Conservation (phyloP, 2,888 invertebrate genomes). For the Thysanoteuthis rhombus region DNA sequence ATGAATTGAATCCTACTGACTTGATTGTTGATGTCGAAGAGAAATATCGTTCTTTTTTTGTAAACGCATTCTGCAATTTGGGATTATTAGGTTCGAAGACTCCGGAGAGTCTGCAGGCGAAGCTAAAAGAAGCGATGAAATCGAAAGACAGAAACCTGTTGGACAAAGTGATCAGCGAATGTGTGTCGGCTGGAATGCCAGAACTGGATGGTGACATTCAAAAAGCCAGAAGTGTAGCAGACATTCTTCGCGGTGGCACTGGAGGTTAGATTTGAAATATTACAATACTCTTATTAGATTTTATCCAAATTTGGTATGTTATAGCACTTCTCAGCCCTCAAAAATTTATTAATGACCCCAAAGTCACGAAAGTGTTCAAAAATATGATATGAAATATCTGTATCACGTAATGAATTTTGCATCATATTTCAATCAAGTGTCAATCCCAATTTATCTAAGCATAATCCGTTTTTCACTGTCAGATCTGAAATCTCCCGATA, state of each 20-base stretch:
- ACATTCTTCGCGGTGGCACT: background rate
- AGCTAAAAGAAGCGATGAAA: background rate
- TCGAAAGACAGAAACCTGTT: background rate
- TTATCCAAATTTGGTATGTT: no score
- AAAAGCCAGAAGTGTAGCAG: background rate
- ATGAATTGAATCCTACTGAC: no score
- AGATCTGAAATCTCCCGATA: slow-evolving; percentile 14
- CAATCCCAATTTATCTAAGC: background rate
- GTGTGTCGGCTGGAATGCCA: background rate
- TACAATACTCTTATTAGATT: no score
- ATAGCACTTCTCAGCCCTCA: no score
- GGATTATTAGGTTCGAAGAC: background rate
- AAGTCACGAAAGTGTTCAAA: no score
- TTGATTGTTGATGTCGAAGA: no score
- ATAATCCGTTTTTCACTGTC: background rate
- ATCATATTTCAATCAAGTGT: background rate
- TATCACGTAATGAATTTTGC: no score
- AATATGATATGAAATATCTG: no score
- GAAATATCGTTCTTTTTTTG: background rate
- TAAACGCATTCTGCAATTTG: background rate
- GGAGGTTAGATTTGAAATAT: background rate
- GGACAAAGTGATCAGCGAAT: background rate
- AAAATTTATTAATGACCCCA: no score
- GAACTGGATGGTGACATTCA: background rate
- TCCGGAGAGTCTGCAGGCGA: background rate